phyloP scores from a whole-genome alignment of 2,888 invertebrate genomes.

The Gandaritis pyraliata region DNA sequence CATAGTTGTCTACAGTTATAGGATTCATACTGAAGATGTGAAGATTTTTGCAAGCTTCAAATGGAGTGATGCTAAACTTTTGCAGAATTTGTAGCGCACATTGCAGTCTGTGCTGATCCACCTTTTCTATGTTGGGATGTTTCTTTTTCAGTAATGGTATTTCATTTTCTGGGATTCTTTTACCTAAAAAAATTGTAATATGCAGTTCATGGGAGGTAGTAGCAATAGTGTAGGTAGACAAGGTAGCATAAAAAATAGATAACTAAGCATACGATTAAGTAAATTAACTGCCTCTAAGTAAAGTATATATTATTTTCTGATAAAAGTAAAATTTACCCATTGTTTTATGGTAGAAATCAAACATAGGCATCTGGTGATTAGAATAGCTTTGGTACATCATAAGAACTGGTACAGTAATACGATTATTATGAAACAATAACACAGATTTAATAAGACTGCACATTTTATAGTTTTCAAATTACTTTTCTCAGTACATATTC shows the following conservation, averaged over 20 bases:
- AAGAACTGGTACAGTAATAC: slow-evolving; percentile 22
- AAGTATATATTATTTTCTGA: too few relatives aligned
- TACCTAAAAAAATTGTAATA: slow-evolving; percentile 52
- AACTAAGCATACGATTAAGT: too few relatives aligned
- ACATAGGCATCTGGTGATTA: slow-evolving; percentile 58
- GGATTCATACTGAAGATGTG: slow-evolving; percentile 84
- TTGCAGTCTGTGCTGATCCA: slow-evolving; percentile 62
- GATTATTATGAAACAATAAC: slow-evolving; percentile 13
- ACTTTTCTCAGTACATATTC: not conserved
- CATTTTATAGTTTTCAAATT: slow-evolving; percentile 30
- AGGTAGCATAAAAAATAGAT: too few relatives aligned
- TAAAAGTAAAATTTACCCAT: slow-evolving; percentile 54
- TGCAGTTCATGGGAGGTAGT: not conserved
- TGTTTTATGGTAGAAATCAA: slow-evolving; percentile 64
- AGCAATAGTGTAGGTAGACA: too few relatives aligned
- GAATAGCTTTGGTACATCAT: slow-evolving; percentile 21
- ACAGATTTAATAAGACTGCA: slow-evolving; percentile 20
- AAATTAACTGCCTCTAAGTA: too few relatives aligned
- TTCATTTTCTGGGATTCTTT: slow-evolving; percentile 50
- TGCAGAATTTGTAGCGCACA: slow-evolving; percentile 63
- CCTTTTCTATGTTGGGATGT: slow-evolving; percentile 65
- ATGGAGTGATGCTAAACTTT: slow-evolving; percentile 74
- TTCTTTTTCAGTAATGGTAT: slow-evolving; percentile 58
- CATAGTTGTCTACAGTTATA: slow-evolving; percentile 85
- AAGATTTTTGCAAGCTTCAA: slow-evolving; percentile 81